A percentile compares a stretch with the other conserved stretches of the same genome.
Conservation (phyloP, 1,140 invertebrate genomes). For the Littorina saxatilis region DNA sequence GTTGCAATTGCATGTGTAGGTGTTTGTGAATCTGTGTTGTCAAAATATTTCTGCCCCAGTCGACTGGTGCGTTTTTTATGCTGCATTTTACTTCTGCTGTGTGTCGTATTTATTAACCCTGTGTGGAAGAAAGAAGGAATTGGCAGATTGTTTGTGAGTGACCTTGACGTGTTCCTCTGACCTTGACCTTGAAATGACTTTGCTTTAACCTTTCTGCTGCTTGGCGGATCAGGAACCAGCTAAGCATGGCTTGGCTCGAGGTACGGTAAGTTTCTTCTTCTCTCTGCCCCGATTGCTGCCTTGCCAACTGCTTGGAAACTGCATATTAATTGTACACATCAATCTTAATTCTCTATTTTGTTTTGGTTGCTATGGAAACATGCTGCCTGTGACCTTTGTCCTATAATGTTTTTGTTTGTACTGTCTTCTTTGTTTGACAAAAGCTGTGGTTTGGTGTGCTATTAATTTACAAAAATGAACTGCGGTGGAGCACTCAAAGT, state of each 20-base stretch:
- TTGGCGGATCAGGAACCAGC: constrained; percentile 27
- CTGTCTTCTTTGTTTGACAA: not conserved
- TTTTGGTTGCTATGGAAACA: not conserved
- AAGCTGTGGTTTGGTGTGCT: not conserved
- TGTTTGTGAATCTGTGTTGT: too few species aligned
- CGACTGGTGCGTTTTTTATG: too few species aligned
- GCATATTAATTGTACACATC: not conserved
- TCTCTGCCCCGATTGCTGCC: not conserved
- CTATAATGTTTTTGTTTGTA: not conserved
- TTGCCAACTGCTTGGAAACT: not conserved
- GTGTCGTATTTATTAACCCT: too few species aligned
- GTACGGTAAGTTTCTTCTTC: constrained; percentile 9
- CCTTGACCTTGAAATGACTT: constrained; percentile 13
- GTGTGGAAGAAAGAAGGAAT: too few species aligned
- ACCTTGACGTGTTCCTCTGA: too few species aligned
- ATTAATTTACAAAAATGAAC: too few species aligned
- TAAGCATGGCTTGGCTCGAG: constrained; percentile 30
- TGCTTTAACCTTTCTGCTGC: constrained; percentile 25
- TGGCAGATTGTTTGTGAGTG: too few species aligned
- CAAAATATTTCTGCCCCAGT: too few species aligned
- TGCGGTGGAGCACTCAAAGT: too few species aligned
- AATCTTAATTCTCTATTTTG: not conserved
- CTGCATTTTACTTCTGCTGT: too few species aligned
- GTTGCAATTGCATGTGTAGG: too few species aligned
- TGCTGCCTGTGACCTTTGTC: not conserved